Percentiles rank a stretch among this genome's conserved stretches.
Conservation (phyloP, 2,797 vertebrate genomes). For the Emys orbicularis region DNA sequence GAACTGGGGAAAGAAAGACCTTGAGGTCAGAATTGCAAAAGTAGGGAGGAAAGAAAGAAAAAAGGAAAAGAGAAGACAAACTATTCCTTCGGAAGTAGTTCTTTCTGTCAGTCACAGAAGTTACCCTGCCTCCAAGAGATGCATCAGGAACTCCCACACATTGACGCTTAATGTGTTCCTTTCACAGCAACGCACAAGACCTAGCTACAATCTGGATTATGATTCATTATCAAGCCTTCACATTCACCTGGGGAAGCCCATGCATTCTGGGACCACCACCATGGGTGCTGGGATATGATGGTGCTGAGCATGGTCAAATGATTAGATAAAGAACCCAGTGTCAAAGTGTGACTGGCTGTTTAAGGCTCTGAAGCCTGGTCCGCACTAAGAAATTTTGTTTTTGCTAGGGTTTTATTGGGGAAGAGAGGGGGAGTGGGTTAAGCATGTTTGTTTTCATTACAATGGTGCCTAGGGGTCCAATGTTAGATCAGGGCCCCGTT, state of each 20-base stretch:
- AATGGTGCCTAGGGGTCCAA: background rate
- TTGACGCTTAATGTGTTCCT: background rate
- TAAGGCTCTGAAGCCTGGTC: background rate
- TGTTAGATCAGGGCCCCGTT: background rate
- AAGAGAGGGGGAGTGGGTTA: background rate
- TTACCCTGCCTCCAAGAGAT: background rate
- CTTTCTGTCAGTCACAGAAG: background rate
- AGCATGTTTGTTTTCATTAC: background rate
- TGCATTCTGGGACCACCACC: background rate
- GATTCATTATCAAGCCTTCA: background rate
- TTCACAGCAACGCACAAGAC: background rate
- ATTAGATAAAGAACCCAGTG: background rate
- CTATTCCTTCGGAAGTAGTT: rapidly evolving
- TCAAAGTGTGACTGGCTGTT: background rate
- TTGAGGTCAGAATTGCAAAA: background rate
- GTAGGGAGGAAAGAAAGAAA: background rate
- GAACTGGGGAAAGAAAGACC: background rate
- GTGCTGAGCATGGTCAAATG: background rate
- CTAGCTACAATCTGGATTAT: background rate
- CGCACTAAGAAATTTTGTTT: background rate
- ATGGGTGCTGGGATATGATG: background rate
- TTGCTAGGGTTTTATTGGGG: background rate
- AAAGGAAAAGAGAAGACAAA: background rate
- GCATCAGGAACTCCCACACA: background rate
- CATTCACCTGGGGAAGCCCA: background rate